Evolutionary conservation across 2,888 invertebrate genomes (phyloP), one percentile per base, ranked within the genome.

Genomic region (Lapara coniferarum): DNA sequence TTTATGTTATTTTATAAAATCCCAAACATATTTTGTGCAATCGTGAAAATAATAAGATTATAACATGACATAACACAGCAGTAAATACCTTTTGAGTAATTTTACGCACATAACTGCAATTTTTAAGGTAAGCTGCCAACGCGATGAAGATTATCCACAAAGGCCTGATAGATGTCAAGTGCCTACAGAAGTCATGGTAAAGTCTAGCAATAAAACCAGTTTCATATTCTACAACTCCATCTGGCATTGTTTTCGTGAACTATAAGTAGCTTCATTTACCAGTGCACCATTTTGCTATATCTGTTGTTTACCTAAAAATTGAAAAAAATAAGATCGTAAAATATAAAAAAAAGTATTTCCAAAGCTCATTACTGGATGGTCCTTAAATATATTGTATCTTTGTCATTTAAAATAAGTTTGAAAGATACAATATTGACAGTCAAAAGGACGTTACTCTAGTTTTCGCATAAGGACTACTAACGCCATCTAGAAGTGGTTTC

Each of bases 91-190:
- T 25, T 25, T 57, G 0, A 13, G 25, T 0, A 0, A 25, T 12
- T 6, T 10, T 14, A 4, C 37, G 14, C 51, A 52, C 46, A 0
- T 55, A 14, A 66, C 66, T 71, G 63, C 53, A 6, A 46, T 49
- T 25, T 30, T 68, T 56, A 19, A 77, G 77, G 75, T 63, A 7
- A 66, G 53, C 10, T 59, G 73, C 67, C 75, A 76, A 70, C 59
- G 44, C 51, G 67, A 70, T 19, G 10, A 49, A 30, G 44, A 66
- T 46, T 10, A 55, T 14, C 72, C 70, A 13, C 44, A 49, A 19
- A 79, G 73, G 69, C 82, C 86, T 10, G 83, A 84, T 53, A 81
- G 68, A 70, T 86, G 86, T 73, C 78, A 78, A n/a, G 77, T 74
- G 10, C 72, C 77, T n/a, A 58, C 78, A 8, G 79, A 83, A 14